Percentiles rank a stretch among this genome's conserved stretches.
These are phyloP conservation scores for Paramormyrops hopkinsi DNA, from an alignment of 2,797 vertebrate genomes.

Conservation along the genomic window DNA sequence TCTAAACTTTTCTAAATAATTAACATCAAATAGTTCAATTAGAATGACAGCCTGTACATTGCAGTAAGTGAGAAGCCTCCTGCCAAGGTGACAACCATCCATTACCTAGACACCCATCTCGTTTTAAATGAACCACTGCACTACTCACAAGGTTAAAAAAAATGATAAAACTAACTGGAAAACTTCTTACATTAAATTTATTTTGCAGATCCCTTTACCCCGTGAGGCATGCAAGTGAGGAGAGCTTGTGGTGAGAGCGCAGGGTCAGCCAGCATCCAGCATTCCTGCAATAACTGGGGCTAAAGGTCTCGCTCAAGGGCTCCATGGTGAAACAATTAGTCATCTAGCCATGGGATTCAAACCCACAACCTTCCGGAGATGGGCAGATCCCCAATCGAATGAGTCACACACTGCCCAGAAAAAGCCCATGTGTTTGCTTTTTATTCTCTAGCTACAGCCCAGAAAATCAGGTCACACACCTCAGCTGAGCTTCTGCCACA, in stretches of 20 bases:
- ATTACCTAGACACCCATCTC: not conserved
- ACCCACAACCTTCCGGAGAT: not conserved
- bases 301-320: not conserved
- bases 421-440: not conserved
- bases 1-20: not conserved
- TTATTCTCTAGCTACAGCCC: not conserved
- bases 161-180: not conserved
- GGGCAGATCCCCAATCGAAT: not conserved
- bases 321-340: not conserved
- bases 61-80: not conserved
- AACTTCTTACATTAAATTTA: not conserved
- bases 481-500: constrained; percentile 10
- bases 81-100: not conserved
- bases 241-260: not conserved
- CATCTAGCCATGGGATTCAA: not conserved
- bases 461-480: not conserved
- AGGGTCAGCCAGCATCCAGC: not conserved
- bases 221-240: not conserved
- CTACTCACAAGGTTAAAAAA: not conserved
- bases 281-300: not conserved
- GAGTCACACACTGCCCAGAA: not conserved
- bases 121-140: not conserved
- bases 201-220: not conserved
- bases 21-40: not conserved
- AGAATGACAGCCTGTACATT: not conserved